phyloP scores from a whole-genome alignment of 92 coral and sea anemone genomes.

The Parazoanthus atlanticus region DNA sequence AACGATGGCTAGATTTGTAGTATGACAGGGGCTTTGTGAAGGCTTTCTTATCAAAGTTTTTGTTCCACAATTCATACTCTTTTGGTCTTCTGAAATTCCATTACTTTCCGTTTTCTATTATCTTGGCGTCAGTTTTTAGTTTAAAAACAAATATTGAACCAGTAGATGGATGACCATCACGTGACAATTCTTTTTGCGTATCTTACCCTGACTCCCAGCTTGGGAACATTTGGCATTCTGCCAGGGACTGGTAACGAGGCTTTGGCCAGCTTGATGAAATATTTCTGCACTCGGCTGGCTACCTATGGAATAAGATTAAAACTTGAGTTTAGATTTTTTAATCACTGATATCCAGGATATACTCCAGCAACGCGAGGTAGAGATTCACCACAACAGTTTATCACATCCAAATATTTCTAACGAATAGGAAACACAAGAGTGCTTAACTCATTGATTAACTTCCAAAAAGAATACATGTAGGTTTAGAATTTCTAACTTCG shows the following conservation, averaged over 20 bases:
- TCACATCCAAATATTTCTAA: neutral
- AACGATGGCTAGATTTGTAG: no score
- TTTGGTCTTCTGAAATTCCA: no score
- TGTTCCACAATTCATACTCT: no score
- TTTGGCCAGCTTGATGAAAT: constrained; percentile 91
- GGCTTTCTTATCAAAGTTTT: no score
- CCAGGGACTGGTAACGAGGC: constrained; percentile 97
- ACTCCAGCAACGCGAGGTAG: neutral
- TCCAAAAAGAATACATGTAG: neutral
- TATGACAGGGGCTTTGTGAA: no score
- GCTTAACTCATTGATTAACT: no score
- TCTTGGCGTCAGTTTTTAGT: no score
- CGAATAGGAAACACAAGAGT: neutral
- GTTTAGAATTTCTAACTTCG: no score
- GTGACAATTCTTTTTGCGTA: neutral
- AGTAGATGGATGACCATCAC: neutral
- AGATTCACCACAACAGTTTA: no score
- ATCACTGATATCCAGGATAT: neutral
- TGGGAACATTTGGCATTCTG: constrained; percentile 83
- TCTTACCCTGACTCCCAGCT: constrained; percentile 76
- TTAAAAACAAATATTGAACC: no score
- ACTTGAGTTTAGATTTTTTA: neutral
- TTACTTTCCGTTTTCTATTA: no score
- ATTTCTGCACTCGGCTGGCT: constrained; percentile 96
- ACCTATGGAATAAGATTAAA: constrained; percentile 58